Evolutionary conservation across 1,140 invertebrate genomes (phyloP).

Genomic region (Caenorhabditis remanei): DNA sequence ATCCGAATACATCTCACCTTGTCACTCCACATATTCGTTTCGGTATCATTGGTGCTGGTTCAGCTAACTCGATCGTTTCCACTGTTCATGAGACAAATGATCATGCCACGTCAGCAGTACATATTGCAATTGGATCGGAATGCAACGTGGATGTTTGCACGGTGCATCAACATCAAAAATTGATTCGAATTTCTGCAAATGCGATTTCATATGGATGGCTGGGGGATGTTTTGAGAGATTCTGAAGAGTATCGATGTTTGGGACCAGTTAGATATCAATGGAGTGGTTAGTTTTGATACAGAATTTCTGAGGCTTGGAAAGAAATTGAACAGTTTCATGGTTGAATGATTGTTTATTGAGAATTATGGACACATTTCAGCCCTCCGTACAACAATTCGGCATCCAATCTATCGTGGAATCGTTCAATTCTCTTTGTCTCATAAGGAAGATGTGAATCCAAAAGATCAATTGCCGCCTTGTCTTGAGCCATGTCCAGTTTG

Average conservation of each 20-base stretch:
- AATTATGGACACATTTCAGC: constrained; percentile 62
- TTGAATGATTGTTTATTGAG: not conserved
- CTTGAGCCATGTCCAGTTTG: constrained; percentile 71
- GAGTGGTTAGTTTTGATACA: constrained; percentile 81
- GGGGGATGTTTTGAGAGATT: constrained; percentile 87
- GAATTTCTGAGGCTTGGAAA: not conserved
- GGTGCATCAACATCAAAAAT: constrained; percentile 82
- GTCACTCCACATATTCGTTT: constrained; percentile 81
- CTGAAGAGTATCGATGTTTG: constrained; percentile 89
- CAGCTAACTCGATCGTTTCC: constrained; percentile 87
- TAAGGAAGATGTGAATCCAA: constrained; percentile 61
- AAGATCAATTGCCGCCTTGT: constrained; percentile 70
- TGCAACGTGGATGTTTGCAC: constrained; percentile 85
- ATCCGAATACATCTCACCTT: constrained; percentile 82
- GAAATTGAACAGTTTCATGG: not conserved
- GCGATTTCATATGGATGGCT: constrained; percentile 90
- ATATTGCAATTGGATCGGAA: constrained; percentile 84
- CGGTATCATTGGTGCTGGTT: constrained; percentile 81
- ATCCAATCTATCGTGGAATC: constrained; percentile 74
- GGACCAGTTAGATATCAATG: constrained; percentile 89
- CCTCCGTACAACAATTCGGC: constrained; percentile 74
- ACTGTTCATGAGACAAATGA: constrained; percentile 88
- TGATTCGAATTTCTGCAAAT: constrained; percentile 85
- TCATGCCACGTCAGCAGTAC: constrained; percentile 85
- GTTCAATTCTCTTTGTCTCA: constrained; percentile 73